Base-by-base conservation (phyloP, 2,113 vertebrate species). In the Heteronetta atricapilla region DNA sequence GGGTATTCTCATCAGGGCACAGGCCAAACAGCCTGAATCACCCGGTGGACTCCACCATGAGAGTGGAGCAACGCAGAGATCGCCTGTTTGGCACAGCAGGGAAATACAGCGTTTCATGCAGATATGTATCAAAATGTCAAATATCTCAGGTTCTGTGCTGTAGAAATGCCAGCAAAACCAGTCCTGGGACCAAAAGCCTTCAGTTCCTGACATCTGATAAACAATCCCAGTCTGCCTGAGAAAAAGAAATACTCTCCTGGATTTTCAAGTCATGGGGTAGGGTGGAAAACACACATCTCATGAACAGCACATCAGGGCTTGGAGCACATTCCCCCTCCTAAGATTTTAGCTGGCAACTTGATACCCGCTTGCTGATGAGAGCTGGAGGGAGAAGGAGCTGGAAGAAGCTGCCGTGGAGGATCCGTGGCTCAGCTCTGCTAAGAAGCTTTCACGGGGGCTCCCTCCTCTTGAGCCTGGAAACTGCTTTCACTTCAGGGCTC, bases 1-100 rank as follows among this genome's bases (percentile, higher is more conserved):
- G 60, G 3, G n/a, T 68, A 33, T 82, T 84, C 52, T 55, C 25
- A 10, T 26, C 23, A 48, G 25, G 59, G 5, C 42, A 55, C 25
- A n/a, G n/a, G 19, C 21, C 34, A 93, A 46, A 78, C n/a, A 75
- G 46, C 46, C 59, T 1, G 0, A 82, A 22, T 42, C 66, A n/a
- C 62, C 8, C 26, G 0, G 0, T 56, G 38, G 34, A 26, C 29
- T 64, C 2, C 3, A 1, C 18, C 1, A 6, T 1, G 2, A 63
- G 48, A 29, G 5, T 25, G 29, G 58, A 44, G 84, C 29, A 40
- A 33, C 59, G 48, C 53, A 68, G 53, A 68, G 53, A 76, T 18
- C 10, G 11, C 22, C 38, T 60, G 40, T 58, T 82, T 90, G 80
- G 76, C 76, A 81, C 59, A 34, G n/a, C 68, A 69, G 44, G 34